phyloP scores from a whole-genome alignment of 2,888 invertebrate genomes.

The Drosophila engyochracea region DNA sequence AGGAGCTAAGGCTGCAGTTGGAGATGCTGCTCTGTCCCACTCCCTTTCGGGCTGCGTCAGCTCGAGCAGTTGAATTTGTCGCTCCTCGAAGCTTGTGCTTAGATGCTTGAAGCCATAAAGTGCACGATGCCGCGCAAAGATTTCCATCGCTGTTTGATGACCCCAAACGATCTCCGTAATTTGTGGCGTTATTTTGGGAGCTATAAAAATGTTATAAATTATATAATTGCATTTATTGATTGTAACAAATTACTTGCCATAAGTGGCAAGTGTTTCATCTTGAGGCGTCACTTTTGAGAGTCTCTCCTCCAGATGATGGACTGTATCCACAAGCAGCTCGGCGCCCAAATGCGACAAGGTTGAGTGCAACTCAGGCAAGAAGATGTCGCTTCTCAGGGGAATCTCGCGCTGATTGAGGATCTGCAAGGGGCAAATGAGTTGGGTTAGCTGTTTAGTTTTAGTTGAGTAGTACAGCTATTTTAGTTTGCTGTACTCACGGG shows the following conservation, averaged over 20 bases:
- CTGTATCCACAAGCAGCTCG: slow-evolving; percentile 88
- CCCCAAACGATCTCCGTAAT: slow-evolving; percentile 89
- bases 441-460: background rate
- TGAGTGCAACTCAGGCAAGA: slow-evolving; percentile 88
- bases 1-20: slow-evolving; percentile 83
- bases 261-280: slow-evolving; percentile 87
- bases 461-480: background rate
- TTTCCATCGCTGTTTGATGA: slow-evolving; percentile 87
- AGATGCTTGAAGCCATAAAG: slow-evolving; percentile 88
- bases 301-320: slow-evolving; percentile 87
- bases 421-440: slow-evolving; percentile 46
- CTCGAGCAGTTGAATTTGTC: slow-evolving; percentile 88
- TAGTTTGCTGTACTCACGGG: slow-evolving; percentile 83
- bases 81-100: slow-evolving; percentile 88
- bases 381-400: slow-evolving; percentile 87
- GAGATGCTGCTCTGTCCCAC: slow-evolving; percentile 27
- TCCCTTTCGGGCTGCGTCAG: slow-evolving; percentile 73
- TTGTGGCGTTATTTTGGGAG: slow-evolving; percentile 89
- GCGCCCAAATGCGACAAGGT: slow-evolving; percentile 90
- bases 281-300: slow-evolving; percentile 88
- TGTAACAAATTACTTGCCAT: slow-evolving; percentile 87
- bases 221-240: background rate
- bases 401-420: slow-evolving; percentile 87
- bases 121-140: slow-evolving; percentile 91
- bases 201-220: slow-evolving; percentile 84